phyloP scores from a whole-genome alignment of 53 echinoderm and acorn worm genomes.

The Holothuria scabra region DNA sequence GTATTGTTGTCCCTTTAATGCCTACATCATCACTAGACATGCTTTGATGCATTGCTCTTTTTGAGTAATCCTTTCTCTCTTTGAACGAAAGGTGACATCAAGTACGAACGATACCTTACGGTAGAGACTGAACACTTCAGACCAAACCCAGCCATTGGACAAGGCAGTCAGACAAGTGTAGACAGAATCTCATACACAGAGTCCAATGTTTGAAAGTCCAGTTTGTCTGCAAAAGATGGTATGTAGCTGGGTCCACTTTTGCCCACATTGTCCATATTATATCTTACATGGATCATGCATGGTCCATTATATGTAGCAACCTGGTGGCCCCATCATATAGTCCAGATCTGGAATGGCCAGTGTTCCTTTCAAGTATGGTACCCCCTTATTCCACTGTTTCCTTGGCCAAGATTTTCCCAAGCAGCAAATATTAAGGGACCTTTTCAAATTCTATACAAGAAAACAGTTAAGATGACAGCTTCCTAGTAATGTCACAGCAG shows the following conservation, averaged over 20 bases:
- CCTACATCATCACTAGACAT: too few species aligned
- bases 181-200: conserved; percentile 39
- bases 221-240: neutral
- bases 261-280: neutral
- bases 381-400: too few species aligned
- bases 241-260: neutral
- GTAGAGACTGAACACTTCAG: neutral
- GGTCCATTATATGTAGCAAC: too few species aligned
- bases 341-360: too few species aligned
- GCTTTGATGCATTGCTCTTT: neutral
- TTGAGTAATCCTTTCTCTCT: neutral
- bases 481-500: too few species aligned
- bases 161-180: conserved; percentile 33
- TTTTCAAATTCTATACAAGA: too few species aligned
- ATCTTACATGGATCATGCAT: neutral
- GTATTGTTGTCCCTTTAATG: too few species aligned
- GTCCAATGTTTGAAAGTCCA: conserved; percentile 23
- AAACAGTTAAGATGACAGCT: too few species aligned
- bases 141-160: neutral
- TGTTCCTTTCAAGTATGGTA: too few species aligned
- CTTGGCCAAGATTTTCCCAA: too few species aligned
- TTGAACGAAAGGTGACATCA: conserved; percentile 21
- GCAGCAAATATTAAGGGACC: too few species aligned
- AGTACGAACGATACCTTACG: conserved; percentile 31
- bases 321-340: too few species aligned